These are phyloP conservation scores for Zaprionus inermis DNA, from an alignment of 1,140 invertebrate genomes.

Conservation along the genomic window DNA sequence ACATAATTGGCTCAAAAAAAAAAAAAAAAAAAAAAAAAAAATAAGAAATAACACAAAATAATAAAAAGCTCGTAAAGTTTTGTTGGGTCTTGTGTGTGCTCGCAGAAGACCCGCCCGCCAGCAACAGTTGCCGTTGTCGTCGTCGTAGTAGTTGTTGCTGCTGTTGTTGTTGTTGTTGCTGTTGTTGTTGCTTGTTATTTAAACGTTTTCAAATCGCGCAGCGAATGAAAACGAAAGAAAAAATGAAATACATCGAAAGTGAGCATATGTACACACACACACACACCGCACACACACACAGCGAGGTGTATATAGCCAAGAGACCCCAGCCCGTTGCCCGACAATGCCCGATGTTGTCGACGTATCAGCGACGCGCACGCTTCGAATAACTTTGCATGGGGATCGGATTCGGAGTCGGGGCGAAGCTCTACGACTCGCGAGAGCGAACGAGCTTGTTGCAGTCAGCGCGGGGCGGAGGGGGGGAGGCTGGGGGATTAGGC, in stretches of 20 bases:
- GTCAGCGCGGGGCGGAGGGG: background rate
- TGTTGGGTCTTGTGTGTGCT: constrained; percentile 54
- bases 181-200: constrained; percentile 69
- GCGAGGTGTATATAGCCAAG: constrained; percentile 7
- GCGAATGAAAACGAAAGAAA: constrained; percentile 83
- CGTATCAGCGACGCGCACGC: constrained; percentile 67
- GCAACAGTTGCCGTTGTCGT: constrained; percentile 45
- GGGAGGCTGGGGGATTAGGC: background rate
- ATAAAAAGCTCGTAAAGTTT: constrained; percentile 65
- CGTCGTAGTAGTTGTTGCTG: constrained; percentile 50
- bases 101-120: constrained; percentile 78
- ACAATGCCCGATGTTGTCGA: constrained; percentile 66
- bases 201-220: constrained; percentile 81
- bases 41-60: constrained; percentile 59
- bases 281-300: constrained; percentile 13
- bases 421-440: background rate
- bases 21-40: constrained; percentile 58
- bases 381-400: constrained; percentile 52
- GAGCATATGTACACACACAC: constrained; percentile 59
- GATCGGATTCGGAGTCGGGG: background rate
- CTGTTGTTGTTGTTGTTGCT: constrained; percentile 56
- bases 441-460: constrained; percentile 3
- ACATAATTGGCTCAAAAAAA: constrained; percentile 75
- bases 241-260: constrained; percentile 83
- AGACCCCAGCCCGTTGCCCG: constrained; percentile 49